A percentile compares a stretch with the other conserved stretches of the same genome.
phyloP scores from a whole-genome alignment of 2,888 invertebrate genomes.

The Pyrgus malvae region DNA sequence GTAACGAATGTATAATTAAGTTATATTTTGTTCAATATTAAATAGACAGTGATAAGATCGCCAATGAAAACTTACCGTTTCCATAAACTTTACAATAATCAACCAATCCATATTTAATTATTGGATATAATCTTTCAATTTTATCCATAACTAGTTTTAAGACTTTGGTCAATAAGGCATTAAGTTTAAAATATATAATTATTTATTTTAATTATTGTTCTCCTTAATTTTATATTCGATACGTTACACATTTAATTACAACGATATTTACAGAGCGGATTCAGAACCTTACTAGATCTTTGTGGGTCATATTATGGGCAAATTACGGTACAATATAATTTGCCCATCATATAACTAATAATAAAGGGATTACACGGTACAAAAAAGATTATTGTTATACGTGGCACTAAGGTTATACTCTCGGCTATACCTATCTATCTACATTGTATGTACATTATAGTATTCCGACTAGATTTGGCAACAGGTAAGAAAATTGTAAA shows the following conservation, averaged over 20 bases:
- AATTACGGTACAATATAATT: conserved; percentile 26
- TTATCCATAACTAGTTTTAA: conserved; percentile 79
- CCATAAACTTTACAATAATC: conserved; percentile 77
- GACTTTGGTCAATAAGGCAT: conserved; percentile 83
- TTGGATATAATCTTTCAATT: conserved; percentile 66
- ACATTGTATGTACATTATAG: conserved; percentile 65
- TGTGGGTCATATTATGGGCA: conserved; percentile 30
- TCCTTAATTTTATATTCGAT: conserved; percentile 74
- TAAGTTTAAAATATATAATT: conserved; percentile 79
- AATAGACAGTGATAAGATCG: conserved; percentile 68
- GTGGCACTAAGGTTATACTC: conserved; percentile 50
- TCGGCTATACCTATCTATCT: conserved; percentile 58
- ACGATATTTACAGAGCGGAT: conserved; percentile 63
- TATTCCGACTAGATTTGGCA: conserved; percentile 58
- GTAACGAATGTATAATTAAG: conserved; percentile 24
- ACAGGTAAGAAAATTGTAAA: conserved; percentile 34
- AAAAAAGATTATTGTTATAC: conserved; percentile 57
- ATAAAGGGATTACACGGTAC: conserved; percentile 51
- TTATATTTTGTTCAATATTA: conserved; percentile 17
- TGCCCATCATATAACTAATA: conserved; percentile 35
- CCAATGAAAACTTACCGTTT: conserved; percentile 63
- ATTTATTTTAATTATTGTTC: conserved; percentile 78
- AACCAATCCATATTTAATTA: conserved; percentile 73
- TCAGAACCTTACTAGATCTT: conserved; percentile 38
- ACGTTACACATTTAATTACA: conserved; percentile 67